Evolutionary conservation across 1,140 invertebrate genomes (phyloP).

Genomic region (Drosophila parabipectinata): DNA sequence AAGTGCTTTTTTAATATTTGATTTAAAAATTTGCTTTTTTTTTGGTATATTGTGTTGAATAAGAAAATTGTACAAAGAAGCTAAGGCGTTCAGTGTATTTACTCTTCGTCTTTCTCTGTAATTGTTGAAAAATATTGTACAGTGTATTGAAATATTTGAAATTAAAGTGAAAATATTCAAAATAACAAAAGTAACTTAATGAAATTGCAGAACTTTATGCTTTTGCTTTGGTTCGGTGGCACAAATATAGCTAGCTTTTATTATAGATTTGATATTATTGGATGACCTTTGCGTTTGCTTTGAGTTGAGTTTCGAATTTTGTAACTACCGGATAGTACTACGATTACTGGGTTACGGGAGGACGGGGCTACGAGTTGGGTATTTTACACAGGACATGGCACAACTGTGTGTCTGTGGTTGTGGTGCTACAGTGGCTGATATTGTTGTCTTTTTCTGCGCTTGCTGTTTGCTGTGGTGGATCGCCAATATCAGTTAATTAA

Average conservation of each 20-base stretch:
- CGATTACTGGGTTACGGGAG: slow-evolving; percentile 22
- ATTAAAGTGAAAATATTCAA: slow-evolving; percentile 27
- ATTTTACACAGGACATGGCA: slow-evolving; percentile 50
- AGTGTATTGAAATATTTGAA: slow-evolving; percentile 37
- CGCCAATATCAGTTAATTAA: slow-evolving; percentile 28
- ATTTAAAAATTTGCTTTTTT: neutral
- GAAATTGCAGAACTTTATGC: slow-evolving; percentile 75
- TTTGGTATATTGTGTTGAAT: slow-evolving; percentile 37
- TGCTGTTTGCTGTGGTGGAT: slow-evolving; percentile 8
- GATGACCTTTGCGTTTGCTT: slow-evolving; percentile 30
- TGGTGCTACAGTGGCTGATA: slow-evolving; percentile 15
- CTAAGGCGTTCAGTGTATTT: slow-evolving; percentile 62
- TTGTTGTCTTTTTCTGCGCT: neutral
- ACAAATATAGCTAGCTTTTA: slow-evolving; percentile 10
- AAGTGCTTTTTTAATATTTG: slow-evolving; percentile 4
- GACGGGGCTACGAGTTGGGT: neutral
- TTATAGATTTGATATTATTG: slow-evolving; percentile 6
- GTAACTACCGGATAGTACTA: slow-evolving; percentile 25
- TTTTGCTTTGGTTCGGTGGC: slow-evolving; percentile 54
- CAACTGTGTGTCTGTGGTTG: slow-evolving; percentile 35
- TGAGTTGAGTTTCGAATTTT: slow-evolving; percentile 23
- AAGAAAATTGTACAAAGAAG: slow-evolving; percentile 48
- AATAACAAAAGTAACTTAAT: slow-evolving; percentile 19
- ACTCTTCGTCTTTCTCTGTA: slow-evolving; percentile 81
- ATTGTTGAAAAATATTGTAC: slow-evolving; percentile 58